phyloP scores from a whole-genome alignment of 2,113 vertebrate species.

The Amblyopsis rosae region DNA sequence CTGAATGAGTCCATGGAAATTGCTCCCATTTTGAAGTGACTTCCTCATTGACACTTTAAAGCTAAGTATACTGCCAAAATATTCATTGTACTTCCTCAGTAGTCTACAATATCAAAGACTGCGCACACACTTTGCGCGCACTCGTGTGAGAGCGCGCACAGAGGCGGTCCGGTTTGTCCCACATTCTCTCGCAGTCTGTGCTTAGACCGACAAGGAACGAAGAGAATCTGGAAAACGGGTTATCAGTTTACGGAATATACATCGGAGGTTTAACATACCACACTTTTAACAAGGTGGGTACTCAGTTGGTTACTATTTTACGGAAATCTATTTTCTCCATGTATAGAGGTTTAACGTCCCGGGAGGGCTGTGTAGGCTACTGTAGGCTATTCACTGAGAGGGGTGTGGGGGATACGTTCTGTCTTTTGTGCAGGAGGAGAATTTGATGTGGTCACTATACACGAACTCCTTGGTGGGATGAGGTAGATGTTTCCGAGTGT shows the following conservation, averaged over 20 bases:
- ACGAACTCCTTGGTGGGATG: background rate
- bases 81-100: conserved; percentile 43
- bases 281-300: conserved; percentile 54
- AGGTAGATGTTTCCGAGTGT: background rate
- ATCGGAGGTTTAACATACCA: conserved; percentile 43
- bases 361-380: conserved; percentile 31
- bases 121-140: conserved; percentile 35
- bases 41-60: background rate
- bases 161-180: conserved; percentile 52
- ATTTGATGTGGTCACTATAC: conserved; percentile 39
- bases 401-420: conserved; percentile 36
- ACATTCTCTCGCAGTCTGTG: conserved; percentile 61
- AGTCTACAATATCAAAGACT: conserved; percentile 42
- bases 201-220: conserved; percentile 23
- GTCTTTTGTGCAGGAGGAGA: conserved; percentile 67
- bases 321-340: background rate
- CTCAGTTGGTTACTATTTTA: background rate
- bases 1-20: too few relatives aligned
- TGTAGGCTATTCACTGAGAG: conserved; percentile 2
- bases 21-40: too few relatives aligned
- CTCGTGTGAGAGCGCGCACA: conserved; percentile 55
- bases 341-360: conserved; percentile 13
- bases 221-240: conserved; percentile 8
- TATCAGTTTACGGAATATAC: conserved; percentile 31
- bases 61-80: background rate